Evolutionary conservation across 2,113 vertebrate genomes (phyloP), one percentile per base, ranked within the genome.

Genomic region (Acanthochromis polyacanthus): DNA sequence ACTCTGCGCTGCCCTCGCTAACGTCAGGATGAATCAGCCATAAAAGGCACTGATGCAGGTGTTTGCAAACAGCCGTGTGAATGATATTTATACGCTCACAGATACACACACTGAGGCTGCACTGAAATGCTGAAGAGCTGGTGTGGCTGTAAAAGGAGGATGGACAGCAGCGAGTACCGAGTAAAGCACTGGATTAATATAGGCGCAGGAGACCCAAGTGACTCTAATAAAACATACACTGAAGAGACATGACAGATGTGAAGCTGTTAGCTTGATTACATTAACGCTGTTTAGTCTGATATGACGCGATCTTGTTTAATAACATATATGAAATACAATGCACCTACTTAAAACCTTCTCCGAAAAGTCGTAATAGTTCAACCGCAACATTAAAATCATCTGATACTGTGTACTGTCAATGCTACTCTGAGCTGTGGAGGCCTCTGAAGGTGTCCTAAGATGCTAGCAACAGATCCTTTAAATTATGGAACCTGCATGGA

Each of bases 191-290:
- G 40, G 71, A 72, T 85, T 83, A 61, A 83, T 73, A 68, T 56
- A 77, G 74, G 71, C 76, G 76, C 79, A 64, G 62, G 1, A 60
- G 82, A 78, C 80, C 57, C 70, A 72, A 60, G 83, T 80, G 67
- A 50, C 79, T 83, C 67, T 20, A 63, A 83, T 73, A 72, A 83
- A 73, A 71, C 22, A 50, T 40, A 59, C 38, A 28, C 5, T 25
- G 50, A 57, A 30, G 65, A 81, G 53, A 25, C 59, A 52, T 8
- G 53, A 51, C 22, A 25, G 5, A 48, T 14, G 5, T 50, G 22
- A 40, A 32, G 20, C 12, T 53, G 25, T 69, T 58, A 57, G 50
- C 23, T 30, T 7, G 36, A 71, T 59, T n/a, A 71, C 36, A 71
- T 32, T 38, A 6, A 0, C 19, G 43, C 20, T 38, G 17, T 30